A percentile compares a stretch with the other conserved stretches of the same genome.
phyloP scores from a whole-genome alignment of 2,888 invertebrate species.

The Sericinus montela region DNA sequence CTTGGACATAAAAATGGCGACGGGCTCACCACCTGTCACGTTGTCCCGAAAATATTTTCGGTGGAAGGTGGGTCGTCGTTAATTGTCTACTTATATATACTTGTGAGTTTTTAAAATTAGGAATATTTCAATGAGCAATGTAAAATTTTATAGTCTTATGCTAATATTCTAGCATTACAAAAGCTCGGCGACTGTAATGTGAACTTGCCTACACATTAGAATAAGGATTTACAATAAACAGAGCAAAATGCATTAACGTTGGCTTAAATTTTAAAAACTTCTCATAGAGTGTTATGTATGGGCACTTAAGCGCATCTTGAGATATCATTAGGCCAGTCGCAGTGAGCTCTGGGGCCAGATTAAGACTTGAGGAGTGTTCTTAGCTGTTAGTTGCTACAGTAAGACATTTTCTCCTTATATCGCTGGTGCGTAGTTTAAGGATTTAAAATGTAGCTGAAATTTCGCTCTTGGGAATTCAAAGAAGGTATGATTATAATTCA shows the following conservation, averaged over 20 bases:
- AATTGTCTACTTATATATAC: too few species aligned
- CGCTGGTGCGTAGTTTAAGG: constrained; percentile 26
- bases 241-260: constrained; percentile 71
- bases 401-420: constrained; percentile 23
- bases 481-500: constrained; percentile 6
- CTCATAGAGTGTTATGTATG: constrained; percentile 76
- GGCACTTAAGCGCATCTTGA: constrained; percentile 71
- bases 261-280: constrained; percentile 78
- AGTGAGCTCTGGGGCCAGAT: constrained; percentile 58
- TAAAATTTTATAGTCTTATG: too few species aligned
- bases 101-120: too few species aligned
- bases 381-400: constrained; percentile 41
- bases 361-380: constrained; percentile 57
- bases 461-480: constrained; percentile 17
- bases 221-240: constrained; percentile 75
- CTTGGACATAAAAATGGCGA: too few species aligned
- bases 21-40: too few species aligned
- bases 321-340: constrained; percentile 73
- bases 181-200: constrained; percentile 56
- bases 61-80: too few species aligned
- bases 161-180: constrained; percentile 63
- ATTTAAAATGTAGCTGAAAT: constrained; percentile 24
- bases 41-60: too few species aligned
- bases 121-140: too few species aligned
- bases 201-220: constrained; percentile 69